Conservation (phyloP, 2,888 invertebrate species). For the Rhimphoctona megacephalus region DNA sequence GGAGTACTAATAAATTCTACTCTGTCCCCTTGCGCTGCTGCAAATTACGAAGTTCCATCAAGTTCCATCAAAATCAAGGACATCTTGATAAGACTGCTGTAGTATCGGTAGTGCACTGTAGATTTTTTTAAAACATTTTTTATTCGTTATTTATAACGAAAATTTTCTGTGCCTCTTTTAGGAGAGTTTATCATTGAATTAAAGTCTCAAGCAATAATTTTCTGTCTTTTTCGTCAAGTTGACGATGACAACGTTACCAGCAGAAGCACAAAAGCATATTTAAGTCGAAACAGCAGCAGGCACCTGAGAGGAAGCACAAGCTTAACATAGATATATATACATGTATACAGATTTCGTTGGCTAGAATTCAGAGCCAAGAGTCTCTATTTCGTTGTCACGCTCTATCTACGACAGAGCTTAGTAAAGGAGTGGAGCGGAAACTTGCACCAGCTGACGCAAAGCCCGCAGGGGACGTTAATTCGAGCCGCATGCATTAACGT, state of each 20-base stretch:
- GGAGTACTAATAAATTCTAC: constrained; percentile 9
- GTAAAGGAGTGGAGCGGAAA: constrained; percentile 55
- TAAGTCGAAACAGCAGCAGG: constrained; percentile 43
- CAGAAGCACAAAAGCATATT: constrained; percentile 31
- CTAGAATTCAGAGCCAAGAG: constrained; percentile 55
- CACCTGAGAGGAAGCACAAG: constrained; percentile 56
- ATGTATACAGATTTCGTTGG: neutral
- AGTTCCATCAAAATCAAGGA: neutral
- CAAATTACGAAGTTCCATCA: neutral
- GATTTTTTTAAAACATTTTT: neutral
- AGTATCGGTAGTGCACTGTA: too few relatives aligned
- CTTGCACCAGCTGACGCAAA: constrained; percentile 76
- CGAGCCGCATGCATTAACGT: constrained; percentile 72
- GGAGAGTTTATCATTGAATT: constrained; percentile 42
- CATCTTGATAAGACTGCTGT: neutral
- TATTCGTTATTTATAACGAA: constrained; percentile 20
- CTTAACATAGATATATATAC: constrained; percentile 20
- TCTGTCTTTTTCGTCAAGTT: constrained; percentile 42
- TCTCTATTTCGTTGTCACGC: constrained; percentile 58
- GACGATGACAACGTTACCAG: constrained; percentile 46
- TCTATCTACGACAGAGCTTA: constrained; percentile 54
- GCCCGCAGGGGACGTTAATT: constrained; percentile 60
- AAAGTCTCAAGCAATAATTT: constrained; percentile 45
- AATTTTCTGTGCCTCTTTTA: constrained; percentile 13
- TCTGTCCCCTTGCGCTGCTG: neutral